phyloP scores from a whole-genome alignment of 2,888 invertebrate species.

The Linnaemya tessellans region DNA sequence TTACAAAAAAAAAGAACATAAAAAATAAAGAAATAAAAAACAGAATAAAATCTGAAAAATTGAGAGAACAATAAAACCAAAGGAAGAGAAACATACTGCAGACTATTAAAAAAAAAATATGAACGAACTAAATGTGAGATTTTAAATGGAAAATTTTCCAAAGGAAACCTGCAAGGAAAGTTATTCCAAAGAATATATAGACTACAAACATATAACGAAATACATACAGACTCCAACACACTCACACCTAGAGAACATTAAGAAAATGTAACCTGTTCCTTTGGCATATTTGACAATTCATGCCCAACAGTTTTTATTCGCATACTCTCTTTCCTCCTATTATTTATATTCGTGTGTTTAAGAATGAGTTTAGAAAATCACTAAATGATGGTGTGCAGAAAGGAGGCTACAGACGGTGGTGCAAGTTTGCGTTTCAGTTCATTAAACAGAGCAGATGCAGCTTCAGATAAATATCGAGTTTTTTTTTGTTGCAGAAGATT shows the following conservation, averaged over 20 bases:
- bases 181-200: neutral
- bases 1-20: conserved; percentile 13
- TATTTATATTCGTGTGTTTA: conserved; percentile 19
- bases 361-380: conserved; percentile 8
- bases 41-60: conserved; percentile 18
- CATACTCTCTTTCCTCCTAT: neutral
- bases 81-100: conserved; percentile 5
- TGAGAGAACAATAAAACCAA: conserved; percentile 13
- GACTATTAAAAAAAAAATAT: conserved; percentile 6
- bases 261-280: conserved; percentile 1
- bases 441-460: conserved; percentile 77
- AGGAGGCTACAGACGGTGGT: conserved; percentile 40
- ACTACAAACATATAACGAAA: neutral
- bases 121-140: conserved; percentile 22
- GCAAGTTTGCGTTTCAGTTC: conserved; percentile 78
- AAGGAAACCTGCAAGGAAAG: conserved; percentile 1
- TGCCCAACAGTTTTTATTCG: neutral
- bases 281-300: neutral
- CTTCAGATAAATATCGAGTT: conserved; percentile 21
- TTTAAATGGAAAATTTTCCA: neutral
- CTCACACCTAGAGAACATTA: neutral
- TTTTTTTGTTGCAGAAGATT: neutral
- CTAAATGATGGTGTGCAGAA: conserved; percentile 31
- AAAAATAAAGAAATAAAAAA: conserved; percentile 15
- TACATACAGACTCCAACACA: neutral